phyloP scores from a whole-genome alignment of 2,797 vertebrate species.

The Tachyglossus aculeatus region DNA sequence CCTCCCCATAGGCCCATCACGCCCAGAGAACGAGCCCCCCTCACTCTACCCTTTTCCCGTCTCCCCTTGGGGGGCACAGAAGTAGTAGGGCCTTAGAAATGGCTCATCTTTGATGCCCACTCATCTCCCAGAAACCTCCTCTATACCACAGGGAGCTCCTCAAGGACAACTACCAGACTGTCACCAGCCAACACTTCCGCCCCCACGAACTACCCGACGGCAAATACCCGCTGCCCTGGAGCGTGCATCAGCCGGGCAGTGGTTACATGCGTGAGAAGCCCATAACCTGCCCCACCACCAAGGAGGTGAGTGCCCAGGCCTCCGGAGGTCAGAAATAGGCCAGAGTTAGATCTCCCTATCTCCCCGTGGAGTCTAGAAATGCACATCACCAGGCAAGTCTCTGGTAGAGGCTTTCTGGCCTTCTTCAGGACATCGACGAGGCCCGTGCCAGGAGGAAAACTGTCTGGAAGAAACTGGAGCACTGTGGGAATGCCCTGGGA shows the following conservation, averaged over 20 bases:
- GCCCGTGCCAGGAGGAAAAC: too few relatives aligned
- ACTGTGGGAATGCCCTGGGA: too few relatives aligned
- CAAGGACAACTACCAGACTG: constrained; percentile 25
- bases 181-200: constrained; percentile 56
- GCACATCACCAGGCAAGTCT: too few relatives aligned
- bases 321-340: too few relatives aligned
- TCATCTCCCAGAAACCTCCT: not conserved
- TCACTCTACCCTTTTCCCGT: not conserved
- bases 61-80: not conserved
- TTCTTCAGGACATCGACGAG: too few relatives aligned
- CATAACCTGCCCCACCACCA: not conserved
- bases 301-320: constrained; percentile 40
- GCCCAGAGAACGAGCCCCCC: not conserved
- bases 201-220: constrained; percentile 37
- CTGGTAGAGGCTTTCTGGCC: not conserved
- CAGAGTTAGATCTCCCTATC: too few relatives aligned
- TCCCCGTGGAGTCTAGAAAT: not conserved
- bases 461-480: too few relatives aligned
- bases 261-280: constrained; percentile 18
- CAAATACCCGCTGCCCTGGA: constrained; percentile 40
- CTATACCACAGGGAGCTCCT: constrained; percentile 41
- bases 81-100: not conserved
- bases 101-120: not conserved
- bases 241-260: constrained; percentile 15
- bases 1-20: too few relatives aligned